phyloP scores from a whole-genome alignment of 2,113 vertebrate species.

The Suricata suricatta region DNA sequence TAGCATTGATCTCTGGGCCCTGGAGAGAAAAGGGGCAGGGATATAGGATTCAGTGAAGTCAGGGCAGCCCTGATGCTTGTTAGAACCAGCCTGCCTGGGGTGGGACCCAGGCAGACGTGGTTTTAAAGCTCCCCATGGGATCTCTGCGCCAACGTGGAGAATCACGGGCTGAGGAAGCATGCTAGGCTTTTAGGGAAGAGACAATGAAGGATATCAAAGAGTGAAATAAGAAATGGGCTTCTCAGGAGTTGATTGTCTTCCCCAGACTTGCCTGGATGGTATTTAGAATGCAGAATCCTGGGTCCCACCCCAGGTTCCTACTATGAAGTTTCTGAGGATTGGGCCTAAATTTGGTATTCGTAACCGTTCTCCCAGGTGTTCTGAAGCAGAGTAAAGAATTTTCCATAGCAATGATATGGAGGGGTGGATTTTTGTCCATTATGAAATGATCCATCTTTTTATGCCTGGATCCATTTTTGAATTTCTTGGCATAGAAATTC shows the following conservation, averaged over 20 bases:
- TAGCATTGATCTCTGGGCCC: background rate
- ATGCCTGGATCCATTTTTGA: background rate
- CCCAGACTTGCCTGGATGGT: background rate
- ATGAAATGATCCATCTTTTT: background rate
- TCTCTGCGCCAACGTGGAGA: background rate
- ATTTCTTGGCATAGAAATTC: background rate
- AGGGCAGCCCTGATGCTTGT: rapidly evolving
- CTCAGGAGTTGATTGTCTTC: background rate
- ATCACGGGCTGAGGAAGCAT: too few relatives aligned
- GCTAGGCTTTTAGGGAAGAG: background rate
- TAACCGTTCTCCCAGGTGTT: background rate
- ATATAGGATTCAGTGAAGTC: background rate
- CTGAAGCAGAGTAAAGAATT: background rate
- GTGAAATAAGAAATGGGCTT: background rate
- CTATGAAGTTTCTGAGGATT: background rate
- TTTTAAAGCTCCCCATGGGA: background rate
- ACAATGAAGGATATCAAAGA: background rate
- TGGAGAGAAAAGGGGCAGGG: background rate
- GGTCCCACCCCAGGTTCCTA: background rate
- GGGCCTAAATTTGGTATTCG: background rate
- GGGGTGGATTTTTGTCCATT: background rate
- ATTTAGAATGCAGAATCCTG: background rate
- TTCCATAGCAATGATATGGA: background rate
- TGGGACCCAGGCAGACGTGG: background rate
- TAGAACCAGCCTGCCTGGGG: background rate